A percentile compares a stretch with the other conserved stretches of the same genome.
phyloP scores from a whole-genome alignment of 2,888 invertebrate genomes.

The Campoplex nolae region DNA sequence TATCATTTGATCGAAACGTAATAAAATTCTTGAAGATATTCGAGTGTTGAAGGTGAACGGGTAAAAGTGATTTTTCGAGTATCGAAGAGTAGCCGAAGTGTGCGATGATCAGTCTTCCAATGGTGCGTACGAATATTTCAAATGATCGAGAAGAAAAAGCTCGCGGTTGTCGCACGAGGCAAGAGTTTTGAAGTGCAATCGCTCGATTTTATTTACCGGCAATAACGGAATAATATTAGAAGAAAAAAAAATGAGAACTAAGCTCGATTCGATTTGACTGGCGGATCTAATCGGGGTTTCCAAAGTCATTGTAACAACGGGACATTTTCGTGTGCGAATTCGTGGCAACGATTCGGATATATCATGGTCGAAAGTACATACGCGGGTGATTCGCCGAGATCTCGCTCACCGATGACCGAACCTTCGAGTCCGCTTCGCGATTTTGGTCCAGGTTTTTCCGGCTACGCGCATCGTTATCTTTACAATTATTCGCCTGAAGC shows the following conservation, averaged over 20 bases:
- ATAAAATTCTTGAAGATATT: background rate
- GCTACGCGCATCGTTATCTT: constrained; percentile 75
- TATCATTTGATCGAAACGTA: background rate
- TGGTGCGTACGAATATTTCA: background rate
- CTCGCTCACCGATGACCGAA: constrained; percentile 83
- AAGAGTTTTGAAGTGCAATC: constrained; percentile 2
- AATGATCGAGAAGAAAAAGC: background rate
- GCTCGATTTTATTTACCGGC: background rate
- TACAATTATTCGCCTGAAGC: constrained; percentile 79
- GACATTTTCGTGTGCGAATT: background rate
- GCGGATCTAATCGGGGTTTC: background rate
- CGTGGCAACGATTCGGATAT: constrained; percentile 18
- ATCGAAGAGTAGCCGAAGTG: constrained; percentile 10
- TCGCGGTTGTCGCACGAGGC: background rate
- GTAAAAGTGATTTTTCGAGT: background rate
- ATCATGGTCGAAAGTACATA: constrained; percentile 83
- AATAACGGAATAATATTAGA: background rate
- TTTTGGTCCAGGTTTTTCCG: constrained; percentile 77
- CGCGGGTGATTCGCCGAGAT: constrained; percentile 81
- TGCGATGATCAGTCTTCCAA: constrained; percentile 22
- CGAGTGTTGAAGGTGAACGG: background rate
- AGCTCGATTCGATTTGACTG: background rate
- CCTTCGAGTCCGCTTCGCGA: constrained; percentile 80
- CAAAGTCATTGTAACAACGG: background rate
- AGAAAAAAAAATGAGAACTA: background rate